Base-by-base conservation (phyloP, 2,888 invertebrate genomes). In the Tortricodes alternella region DNA sequence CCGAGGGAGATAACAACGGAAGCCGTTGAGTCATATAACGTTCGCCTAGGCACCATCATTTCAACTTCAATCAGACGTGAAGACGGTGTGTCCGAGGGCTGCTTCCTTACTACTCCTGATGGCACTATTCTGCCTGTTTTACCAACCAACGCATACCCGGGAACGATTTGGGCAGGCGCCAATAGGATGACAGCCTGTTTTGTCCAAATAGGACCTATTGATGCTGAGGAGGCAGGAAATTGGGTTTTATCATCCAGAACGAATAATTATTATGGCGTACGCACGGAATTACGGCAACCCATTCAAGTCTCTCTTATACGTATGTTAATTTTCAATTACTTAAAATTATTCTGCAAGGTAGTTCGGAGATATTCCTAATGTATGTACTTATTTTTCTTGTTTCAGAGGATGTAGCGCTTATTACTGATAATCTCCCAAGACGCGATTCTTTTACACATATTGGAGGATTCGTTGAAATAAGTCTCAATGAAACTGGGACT, bases 121-220 rank as follows among this genome's bases (percentile, higher is more conserved):
- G 53, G 58, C 1, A 58, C 53, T 8, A 8, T 53, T 7, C 34
- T 58, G 1, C 58, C 58, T 15, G 43, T 58, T n/a, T 2, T 37
- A 9, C 9, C 15, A 1, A 43, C 21, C 23, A 48, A 39, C 15
- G 52, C 53, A 3, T 58, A 53, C 21, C 58, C 58, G 4, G 58
- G 58, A 9, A 48, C 52, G 11, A 53, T 24, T 1, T 53, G 46
- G 41, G 53, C 41, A 0, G 58, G 52, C 2, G 29, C 41, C 11
- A 58, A 58, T 23, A 48, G 58, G 24, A n/a, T 53, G 4, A 58
- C 46, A 11, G 53, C 52, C 7, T 58, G 58, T 35, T 58, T 58
- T 41, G 48, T 58, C 8, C 53, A 58, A 35, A 46, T 58, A 21
- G 58, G 58, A n/a, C 58, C 58, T 7, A 39, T 58, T 9, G 58